Conservation (phyloP, 2,888 invertebrate genomes). For the Hydroisotoma schaefferi region DNA sequence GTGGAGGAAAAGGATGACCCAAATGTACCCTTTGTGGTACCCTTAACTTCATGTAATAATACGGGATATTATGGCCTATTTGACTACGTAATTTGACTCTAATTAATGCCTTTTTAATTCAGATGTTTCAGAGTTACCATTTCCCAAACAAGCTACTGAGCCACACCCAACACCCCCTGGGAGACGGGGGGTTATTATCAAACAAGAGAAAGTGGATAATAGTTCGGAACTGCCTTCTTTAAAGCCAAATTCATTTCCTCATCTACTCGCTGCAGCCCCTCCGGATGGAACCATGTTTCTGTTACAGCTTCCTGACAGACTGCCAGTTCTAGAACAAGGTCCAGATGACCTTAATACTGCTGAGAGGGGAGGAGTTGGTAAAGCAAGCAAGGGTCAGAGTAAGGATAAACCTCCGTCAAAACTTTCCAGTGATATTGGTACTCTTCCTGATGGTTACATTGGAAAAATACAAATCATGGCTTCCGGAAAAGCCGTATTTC, state of each 20-base stretch:
- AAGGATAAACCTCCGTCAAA: background rate
- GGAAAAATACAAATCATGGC: constrained; percentile 12
- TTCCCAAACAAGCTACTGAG: background rate
- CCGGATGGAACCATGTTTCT: background rate
- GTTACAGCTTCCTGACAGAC: constrained; percentile 1
- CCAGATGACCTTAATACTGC: background rate
- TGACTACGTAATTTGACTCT: too few species aligned
- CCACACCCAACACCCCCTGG: background rate
- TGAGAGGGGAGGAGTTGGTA: background rate
- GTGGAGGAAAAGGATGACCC: background rate
- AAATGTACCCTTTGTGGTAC: background rate
- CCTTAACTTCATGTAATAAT: constrained; percentile 7
- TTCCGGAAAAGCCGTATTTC: background rate
- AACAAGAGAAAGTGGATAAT: background rate
- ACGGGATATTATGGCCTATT: too few species aligned
- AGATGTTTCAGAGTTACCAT: constrained; percentile 1
- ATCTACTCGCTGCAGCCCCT: background rate
- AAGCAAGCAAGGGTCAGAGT: background rate
- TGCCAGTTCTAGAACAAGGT: background rate
- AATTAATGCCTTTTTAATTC: background rate
- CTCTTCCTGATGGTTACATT: constrained; percentile 3
- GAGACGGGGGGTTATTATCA: background rate
- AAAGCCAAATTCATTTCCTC: background rate
- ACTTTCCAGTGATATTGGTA: background rate
- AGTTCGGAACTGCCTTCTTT: background rate